Evolutionary conservation across 2,888 invertebrate genomes (phyloP).

Genomic region (Micoletzkya japonica): DNA sequence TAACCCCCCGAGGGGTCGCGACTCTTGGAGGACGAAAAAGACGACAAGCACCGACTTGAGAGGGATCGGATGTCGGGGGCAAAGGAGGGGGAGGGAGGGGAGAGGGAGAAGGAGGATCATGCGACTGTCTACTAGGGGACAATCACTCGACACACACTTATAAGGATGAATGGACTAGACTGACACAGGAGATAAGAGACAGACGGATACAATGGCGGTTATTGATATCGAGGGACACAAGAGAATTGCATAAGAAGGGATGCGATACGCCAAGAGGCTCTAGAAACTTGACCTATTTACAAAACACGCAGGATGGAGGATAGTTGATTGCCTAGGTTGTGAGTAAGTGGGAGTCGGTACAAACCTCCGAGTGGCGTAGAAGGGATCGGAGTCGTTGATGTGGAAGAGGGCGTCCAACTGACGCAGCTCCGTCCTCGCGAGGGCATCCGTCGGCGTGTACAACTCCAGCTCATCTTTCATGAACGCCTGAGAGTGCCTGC

Average conservation of each 20-base stretch:
- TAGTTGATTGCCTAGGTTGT: background rate
- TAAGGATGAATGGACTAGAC: background rate
- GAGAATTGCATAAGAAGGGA: too few species aligned
- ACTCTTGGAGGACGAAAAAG: too few species aligned
- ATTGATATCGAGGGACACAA: too few species aligned
- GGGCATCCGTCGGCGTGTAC: slow-evolving; percentile 62
- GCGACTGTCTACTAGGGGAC: slow-evolving; percentile 4
- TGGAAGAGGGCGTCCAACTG: slow-evolving; percentile 57
- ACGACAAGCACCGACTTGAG: too few species aligned
- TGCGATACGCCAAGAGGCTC: too few species aligned
- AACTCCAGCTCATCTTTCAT: slow-evolving; percentile 62
- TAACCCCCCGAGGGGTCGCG: slow-evolving; percentile 13
- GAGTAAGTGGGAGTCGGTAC: background rate
- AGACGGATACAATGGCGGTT: background rate
- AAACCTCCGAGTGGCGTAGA: slow-evolving; percentile 61
- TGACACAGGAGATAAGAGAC: background rate
- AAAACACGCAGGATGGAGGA: too few species aligned
- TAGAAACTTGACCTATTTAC: too few species aligned
- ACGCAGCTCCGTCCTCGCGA: slow-evolving; percentile 50
- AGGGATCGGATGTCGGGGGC: too few species aligned
- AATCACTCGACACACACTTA: background rate
- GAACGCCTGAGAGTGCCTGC: slow-evolving; percentile 44
- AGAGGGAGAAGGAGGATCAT: background rate
- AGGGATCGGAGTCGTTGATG: slow-evolving; percentile 63
- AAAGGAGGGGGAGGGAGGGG: background rate